Evolutionary conservation across 1,140 invertebrate species (phyloP), one percentile per base, ranked within the genome.

Genomic region (Lucilia cuprina): DNA sequence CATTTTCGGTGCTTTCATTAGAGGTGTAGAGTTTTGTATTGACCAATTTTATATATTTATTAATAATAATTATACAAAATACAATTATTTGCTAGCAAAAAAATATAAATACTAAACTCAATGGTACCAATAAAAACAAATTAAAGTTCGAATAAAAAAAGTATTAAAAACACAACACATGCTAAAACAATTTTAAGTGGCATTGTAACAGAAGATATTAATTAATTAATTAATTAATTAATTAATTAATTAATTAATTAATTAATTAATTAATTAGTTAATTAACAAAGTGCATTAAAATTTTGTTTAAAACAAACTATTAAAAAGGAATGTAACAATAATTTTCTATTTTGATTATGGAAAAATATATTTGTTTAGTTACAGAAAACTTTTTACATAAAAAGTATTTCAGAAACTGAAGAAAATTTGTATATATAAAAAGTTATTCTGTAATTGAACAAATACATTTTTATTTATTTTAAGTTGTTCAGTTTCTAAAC

Each of bases 1-100:
- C 88, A 88, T 89, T 90, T 86, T 89, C 86, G 88, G 89, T 90
- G 89, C 89, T 90, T 89, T 87, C 89, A 89, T 87, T 89, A 88
- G 89, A 87, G 41, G n/a, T 89, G 89, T 89, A 88, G 88, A 88
- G 88, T 88, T 89, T 89, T 88, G 85, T 82, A 86, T 89, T 83
- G 86, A 87, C 87, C 85, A 85, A 86, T 88, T 85, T 83, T 35
- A n/a, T 70, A 19, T 19, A 5, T 25, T 60, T 70, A 5, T 19
- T 25, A 21, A 60, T 83, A 83, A 65, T 82, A 74, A 65, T 2
- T 83, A 35, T 74, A 70, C 83, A 83, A 30, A 83, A 50, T 50
- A 74, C 35, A 60, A 60, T 82, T 82, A 17, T 65, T 74, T 83
- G 9, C 50, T 70, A 50, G 55, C 82, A 80, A 78, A 78, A 41